A percentile compares a stretch with the other conserved stretches of the same genome.
Evolutionary conservation across 2,113 vertebrate genomes (phyloP).

Genomic region (Triplophysa siluroides): DNA sequence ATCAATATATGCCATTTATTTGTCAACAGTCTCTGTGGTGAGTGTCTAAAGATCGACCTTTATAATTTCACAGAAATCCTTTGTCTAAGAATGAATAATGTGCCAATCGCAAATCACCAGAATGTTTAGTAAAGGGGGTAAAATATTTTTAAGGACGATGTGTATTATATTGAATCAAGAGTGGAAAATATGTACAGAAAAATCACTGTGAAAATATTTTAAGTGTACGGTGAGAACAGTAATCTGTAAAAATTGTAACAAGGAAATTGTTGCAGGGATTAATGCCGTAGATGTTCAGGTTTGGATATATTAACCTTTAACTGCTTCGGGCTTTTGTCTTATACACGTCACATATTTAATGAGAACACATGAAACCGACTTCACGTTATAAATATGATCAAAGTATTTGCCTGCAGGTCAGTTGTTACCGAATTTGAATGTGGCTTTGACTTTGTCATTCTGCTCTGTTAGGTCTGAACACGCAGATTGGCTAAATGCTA

Average conservation of each 20-base stretch:
- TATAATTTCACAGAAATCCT: background rate
- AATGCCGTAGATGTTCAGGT: conserved; percentile 78
- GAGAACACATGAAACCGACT: conserved; percentile 79
- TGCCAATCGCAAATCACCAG: conserved; percentile 71
- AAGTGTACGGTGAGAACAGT: conserved; percentile 82
- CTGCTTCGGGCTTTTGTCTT: conserved; percentile 77
- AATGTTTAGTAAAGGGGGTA: conserved; percentile 76
- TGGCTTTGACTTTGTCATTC: conserved; percentile 74
- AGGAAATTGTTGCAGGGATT: conserved; percentile 83
- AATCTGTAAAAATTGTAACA: conserved; percentile 78
- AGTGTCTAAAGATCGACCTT: conserved; percentile 3
- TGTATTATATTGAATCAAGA: conserved; percentile 82
- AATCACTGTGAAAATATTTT: conserved; percentile 87
- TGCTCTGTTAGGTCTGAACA: conserved; percentile 75
- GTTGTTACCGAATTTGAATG: no score
- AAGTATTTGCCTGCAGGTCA: conserved; percentile 82
- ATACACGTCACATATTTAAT: conserved; percentile 81
- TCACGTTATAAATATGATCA: conserved; percentile 80
- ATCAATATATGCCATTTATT: background rate
- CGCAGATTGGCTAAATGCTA: conserved; percentile 47
- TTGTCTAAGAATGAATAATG: conserved; percentile 55
- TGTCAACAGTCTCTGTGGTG: background rate
- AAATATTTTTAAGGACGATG: conserved; percentile 75
- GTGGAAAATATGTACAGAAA: conserved; percentile 78
- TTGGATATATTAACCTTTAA: conserved; percentile 67